phyloP scores from a whole-genome alignment of 2,888 invertebrate genomes.

The Taphrorychus bicolor region DNA sequence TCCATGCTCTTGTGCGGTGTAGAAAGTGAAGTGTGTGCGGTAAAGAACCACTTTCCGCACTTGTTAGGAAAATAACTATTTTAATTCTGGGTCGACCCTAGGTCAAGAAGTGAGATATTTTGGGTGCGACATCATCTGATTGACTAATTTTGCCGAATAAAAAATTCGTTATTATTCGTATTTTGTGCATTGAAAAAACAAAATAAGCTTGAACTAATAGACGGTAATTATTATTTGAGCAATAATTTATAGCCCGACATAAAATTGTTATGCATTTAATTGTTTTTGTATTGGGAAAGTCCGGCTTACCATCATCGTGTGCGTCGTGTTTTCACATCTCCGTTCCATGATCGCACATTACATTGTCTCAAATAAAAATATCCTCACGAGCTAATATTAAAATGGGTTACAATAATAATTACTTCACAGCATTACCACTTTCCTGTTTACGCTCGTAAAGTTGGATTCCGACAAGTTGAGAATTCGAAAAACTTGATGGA shows the following conservation, averaged over 20 bases:
- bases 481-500: constrained; percentile 14
- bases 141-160: no score
- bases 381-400: constrained; percentile 9
- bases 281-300: background rate
- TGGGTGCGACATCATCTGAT: no score
- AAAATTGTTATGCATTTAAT: background rate
- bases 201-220: background rate
- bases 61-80: no score
- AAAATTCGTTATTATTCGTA: no score
- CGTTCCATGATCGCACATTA: background rate
- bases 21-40: no score
- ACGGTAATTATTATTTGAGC: background rate
- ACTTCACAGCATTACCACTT: constrained; percentile 27
- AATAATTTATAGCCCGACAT: background rate
- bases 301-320: background rate
- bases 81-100: no score
- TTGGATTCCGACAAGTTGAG: constrained; percentile 16
- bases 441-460: constrained; percentile 30
- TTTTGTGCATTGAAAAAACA: background rate
- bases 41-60: no score
- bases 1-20: no score
- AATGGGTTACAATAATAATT: constrained; percentile 24
- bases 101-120: no score
- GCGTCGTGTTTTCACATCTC: background rate
- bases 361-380: background rate